Base-by-base conservation (phyloP, 2,113 vertebrate genomes). In the Clarias batrachus region DNA sequence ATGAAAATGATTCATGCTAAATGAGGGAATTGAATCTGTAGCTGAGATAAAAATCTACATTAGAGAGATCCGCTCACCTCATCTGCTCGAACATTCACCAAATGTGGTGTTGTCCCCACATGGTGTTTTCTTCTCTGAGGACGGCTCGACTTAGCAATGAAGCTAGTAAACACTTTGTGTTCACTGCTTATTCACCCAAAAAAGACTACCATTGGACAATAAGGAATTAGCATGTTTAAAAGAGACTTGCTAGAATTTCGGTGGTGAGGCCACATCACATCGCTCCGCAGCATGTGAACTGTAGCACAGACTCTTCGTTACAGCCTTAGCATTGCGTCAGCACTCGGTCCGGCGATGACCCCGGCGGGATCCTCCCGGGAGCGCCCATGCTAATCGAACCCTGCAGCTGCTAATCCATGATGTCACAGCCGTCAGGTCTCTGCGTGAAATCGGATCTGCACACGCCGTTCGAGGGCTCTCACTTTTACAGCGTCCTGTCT, bases 401-500 rank as follows among this genome's bases (percentile, higher is more conserved):
- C 83, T 84, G 83, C 83, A 84, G 83, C 83, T n/a, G 83, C 57
- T 84, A 84, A 74, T 84, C 83, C 83, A 74, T 84, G 70, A 74
- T 84, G 83, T 84, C 83, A 84, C 37, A 84, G 30, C 70, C 23
- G 12, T 84, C 57, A 14, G 30, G 83, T 84, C 70, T 84, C 33
- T 12, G 83, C 48, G 54, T 74, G 83, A 84, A 84, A 84, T 19
- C 6, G 27, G 57, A 84, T 84, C 83, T 56, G 14, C 33, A 13
- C 23, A 19, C 56, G 7, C 21, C 68, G 14, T 74, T n/a, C 25
- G 56, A 74, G 6, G 19, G 57, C 16, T 7, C 78, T 23, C 27
- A 13, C 21, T 80, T 80, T 76, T 33, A 27, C 77, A 4, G 27
- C 12, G 27, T 84, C 82, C 66, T n/a, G 65, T 62, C 19, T 62